phyloP scores from a whole-genome alignment of 1,140 invertebrate genomes.

The Antheraea mylitta region DNA sequence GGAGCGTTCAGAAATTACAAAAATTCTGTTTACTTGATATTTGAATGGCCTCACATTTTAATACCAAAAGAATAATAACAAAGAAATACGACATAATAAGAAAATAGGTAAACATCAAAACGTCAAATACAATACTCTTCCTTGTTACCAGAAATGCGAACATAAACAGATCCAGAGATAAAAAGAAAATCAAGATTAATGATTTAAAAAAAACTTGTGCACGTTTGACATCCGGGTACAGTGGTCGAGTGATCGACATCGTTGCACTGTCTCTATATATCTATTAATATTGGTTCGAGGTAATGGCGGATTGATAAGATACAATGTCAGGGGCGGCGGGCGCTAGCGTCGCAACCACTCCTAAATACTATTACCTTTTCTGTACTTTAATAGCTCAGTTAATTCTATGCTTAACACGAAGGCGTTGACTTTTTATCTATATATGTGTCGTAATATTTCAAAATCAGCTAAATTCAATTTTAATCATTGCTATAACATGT shows the following conservation, averaged over 20 bases:
- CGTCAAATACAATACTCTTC: background rate
- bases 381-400: no score
- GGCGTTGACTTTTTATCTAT: no score
- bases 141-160: background rate
- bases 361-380: background rate
- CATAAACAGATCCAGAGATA: background rate
- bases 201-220: background rate
- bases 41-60: no score
- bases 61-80: background rate
- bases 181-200: background rate
- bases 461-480: no score
- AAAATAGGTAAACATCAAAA: background rate
- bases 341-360: background rate
- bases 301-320: slow-evolving; percentile 30
- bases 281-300: slow-evolving; percentile 37
- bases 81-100: background rate
- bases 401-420: no score
- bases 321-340: slow-evolving; percentile 36
- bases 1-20: no score
- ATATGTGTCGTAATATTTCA: no score
- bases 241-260: background rate
- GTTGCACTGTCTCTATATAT: slow-evolving; percentile 16
- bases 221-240: background rate
- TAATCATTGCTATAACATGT: no score
- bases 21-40: no score